These are phyloP conservation scores for Orchestia grillus DNA, from an alignment of 1,140 invertebrate species.

Conservation along the genomic window DNA sequence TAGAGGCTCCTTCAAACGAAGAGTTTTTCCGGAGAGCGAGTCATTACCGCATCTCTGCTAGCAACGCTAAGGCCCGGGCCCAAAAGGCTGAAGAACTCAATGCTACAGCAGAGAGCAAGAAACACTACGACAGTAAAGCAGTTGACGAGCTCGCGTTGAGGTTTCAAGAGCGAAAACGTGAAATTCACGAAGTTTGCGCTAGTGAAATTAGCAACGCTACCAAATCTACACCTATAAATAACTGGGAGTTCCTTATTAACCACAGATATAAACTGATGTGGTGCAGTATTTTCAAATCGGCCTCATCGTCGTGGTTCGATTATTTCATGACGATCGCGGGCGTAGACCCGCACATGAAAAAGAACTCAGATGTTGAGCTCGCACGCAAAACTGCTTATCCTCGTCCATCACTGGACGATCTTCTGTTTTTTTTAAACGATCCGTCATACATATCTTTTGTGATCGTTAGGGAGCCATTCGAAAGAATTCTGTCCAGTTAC, in stretches of 20 bases:
- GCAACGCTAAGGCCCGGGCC: neutral
- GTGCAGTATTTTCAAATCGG: constrained; percentile 43
- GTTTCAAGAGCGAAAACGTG: neutral
- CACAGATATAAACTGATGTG: neutral
- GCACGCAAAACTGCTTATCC: neutral
- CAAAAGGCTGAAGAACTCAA: neutral
- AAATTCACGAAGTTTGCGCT: neutral
- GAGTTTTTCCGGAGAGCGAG: neutral
- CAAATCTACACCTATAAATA: neutral
- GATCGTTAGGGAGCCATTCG: neutral
- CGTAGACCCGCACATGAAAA: neutral
- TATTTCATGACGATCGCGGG: neutral
- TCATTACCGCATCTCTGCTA: neutral
- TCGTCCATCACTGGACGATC: neutral
- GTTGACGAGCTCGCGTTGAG: neutral
- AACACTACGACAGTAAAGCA: neutral
- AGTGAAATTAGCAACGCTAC: neutral
- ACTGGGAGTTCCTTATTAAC: constrained; percentile 16
- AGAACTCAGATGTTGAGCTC: constrained; percentile 20
- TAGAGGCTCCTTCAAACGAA: neutral
- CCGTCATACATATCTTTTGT: constrained; percentile 15
- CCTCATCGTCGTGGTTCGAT: constrained; percentile 15
- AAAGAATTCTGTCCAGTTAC: constrained; percentile 29
- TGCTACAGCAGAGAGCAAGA: neutral
- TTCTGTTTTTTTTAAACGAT: neutral